Evolutionary conservation across 2,888 invertebrate species (phyloP), one percentile per base, ranked within the genome.

Genomic region (Exephanes ischioxanthus): DNA sequence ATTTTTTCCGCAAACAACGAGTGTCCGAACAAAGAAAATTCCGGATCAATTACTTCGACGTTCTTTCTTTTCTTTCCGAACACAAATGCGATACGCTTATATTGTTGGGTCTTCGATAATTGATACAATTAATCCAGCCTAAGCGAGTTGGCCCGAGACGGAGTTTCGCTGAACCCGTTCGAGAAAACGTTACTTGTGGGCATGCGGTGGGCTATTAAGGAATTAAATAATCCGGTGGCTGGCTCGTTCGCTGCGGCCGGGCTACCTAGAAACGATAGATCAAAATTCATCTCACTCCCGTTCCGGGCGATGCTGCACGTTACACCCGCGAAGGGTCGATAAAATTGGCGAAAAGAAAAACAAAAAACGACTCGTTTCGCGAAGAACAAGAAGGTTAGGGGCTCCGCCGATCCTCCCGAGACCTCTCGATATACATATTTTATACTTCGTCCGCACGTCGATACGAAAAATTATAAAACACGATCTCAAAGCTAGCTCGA

Each of bases 251-350:
- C 16, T 61, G 3, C 4, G 14, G 26, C 26, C n/a, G 4, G 61
- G 61, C 61, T 61, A 61, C 61, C 61, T 61, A 61, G 61, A 61
- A 61, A 61, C 30, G 61, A 61, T 61, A 61, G 61, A 61, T 61
- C 61, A 61, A 61, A 61, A 61, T 61, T 61, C 61, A 61, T 61
- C 61, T 61, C 61, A 14, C 26, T 30, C 30, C 61, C 26, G 26
- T 33, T 30, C 48, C 63, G 41, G 11, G 9, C 41, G 63, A 30
- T 76, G 66, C 41, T 11, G 66, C 75, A 83, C 88, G 88, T 89
- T 88, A 89, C 88, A 79, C 26, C 82, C 80, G 80, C 83, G 87
- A 87, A 82, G 84, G 66, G 33, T 63, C 66, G 66, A 67, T 67
- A 66, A 67, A 77, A 77, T 77, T 51, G 81, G 73, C 53, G 67